A percentile compares a stretch with the other conserved stretches of the same genome.
phyloP scores from a whole-genome alignment of 2,888 invertebrate genomes.

The Atrina japonica region DNA sequence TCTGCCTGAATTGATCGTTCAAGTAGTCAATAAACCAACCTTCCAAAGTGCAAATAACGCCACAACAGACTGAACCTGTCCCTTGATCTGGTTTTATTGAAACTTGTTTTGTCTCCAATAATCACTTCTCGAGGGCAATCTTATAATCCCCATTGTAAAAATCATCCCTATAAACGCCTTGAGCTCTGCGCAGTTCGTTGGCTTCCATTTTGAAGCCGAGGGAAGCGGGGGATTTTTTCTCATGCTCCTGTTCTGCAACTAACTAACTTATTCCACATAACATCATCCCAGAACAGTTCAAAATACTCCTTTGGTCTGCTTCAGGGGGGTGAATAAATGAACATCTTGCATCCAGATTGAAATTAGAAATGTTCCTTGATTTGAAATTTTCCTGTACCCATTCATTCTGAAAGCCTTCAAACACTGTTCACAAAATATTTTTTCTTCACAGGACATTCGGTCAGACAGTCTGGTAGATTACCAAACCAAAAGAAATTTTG shows the following conservation, averaged over 20 bases:
- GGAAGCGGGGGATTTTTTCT: slow-evolving; percentile 31
- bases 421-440: too few relatives aligned
- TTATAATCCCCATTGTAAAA: slow-evolving; percentile 38
- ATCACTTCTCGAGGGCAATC: slow-evolving; percentile 35
- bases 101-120: slow-evolving; percentile 44
- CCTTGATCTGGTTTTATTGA: slow-evolving; percentile 36
- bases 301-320: too few relatives aligned
- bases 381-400: too few relatives aligned
- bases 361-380: too few relatives aligned
- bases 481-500: too few relatives aligned
- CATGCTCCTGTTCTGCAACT: slow-evolving; percentile 31
- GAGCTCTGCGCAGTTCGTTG: slow-evolving; percentile 22
- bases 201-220: slow-evolving; percentile 38
- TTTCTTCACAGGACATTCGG: too few relatives aligned
- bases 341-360: too few relatives aligned
- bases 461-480: too few relatives aligned
- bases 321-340: too few relatives aligned
- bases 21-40: slow-evolving; percentile 18
- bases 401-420: too few relatives aligned
- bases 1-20: neutral
- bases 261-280: slow-evolving; percentile 16
- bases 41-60: slow-evolving; percentile 34
- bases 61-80: slow-evolving; percentile 32
- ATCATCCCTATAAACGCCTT: slow-evolving; percentile 40
- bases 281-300: slow-evolving; percentile 1